Base-by-base conservation (phyloP, 1,140 invertebrate genomes). In the Yoshiicerus persimilis region DNA sequence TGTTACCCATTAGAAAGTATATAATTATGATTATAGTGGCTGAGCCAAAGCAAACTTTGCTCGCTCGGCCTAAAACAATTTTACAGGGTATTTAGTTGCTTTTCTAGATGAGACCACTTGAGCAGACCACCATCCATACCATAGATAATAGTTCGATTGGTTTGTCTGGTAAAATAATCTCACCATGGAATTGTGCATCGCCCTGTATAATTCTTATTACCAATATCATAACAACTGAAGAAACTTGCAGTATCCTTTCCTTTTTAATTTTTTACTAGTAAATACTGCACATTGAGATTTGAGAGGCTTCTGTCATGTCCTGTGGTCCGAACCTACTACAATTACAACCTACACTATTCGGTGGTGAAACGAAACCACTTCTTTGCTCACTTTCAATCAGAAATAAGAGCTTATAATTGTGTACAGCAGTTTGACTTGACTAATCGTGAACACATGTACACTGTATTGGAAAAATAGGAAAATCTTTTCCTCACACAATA, bases 1-100 rank as follows among this genome's bases (percentile, higher is more conserved):
- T 86, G 84, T 86, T 86, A 86, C 34, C 41, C 56, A 86, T 86
- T 86, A 86, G 84, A 66, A 66, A 36, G 47, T 84, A 84, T 84
- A 56, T 84, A 84, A 84, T 84, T 84, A 84, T 84, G 83, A 30
- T 80, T 36, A 38, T 38, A 80, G 75, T 80, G 75, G 75, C 75
- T 80, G 30, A 80, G 75, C 75, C 75, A 80, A 80, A 80, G 75
- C 20, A 80, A 80, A 80, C 75, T 80, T 80, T 80, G 34, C 34
- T 80, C 75, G 75, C 75, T 80, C 34, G 16, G 34, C 75, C 75
- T 80, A 80, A 80, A 80, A 77, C 16, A 36, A 34, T 34, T 80
- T n/a, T 80, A 80, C 75, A 80, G 75, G 75, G 34, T 80, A 36
- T 4, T 64, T 30, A 56, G 20, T 70, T n/a, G 20, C 23, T 9